Base-by-base conservation (phyloP, 1,140 invertebrate genomes). In the Brachionus angularis region DNA sequence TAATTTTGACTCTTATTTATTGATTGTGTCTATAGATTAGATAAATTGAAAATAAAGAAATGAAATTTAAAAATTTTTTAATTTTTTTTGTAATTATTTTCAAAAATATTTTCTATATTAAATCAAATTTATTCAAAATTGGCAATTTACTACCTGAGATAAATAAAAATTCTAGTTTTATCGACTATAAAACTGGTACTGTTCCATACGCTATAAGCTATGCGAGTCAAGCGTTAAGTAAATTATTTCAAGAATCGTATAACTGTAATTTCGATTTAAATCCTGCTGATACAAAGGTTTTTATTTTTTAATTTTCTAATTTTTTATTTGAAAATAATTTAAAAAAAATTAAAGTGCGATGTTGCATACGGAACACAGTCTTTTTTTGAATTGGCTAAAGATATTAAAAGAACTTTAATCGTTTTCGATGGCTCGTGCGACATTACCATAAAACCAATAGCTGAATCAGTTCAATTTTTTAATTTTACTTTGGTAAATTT, bases 391-490 rank as follows among this genome's bases (percentile, higher is more conserved):
- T 31, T 67, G 21, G 21, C 36, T 3, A 67, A 67, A 67, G 62
- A 67, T 31, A 25, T 50, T 21, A 67, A 50, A 36, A 21, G 62
- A 27, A 67, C 62, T 47, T 16, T 67, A 16, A 21, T 67, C 5
- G 62, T 67, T 10, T 67, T 67, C 18, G 36, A 33, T 33, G 62
- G 62, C 12, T 67, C 62, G 3, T 67, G 62, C 47, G 62, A 67
- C 5, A 34, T 42, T 21, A 67, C 62, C 0, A 67, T 67, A 12
- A 67, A 67, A 25, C 62, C 62, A 8, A 67, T 67, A 27, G 62
- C 62, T 4, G 62, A 67, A 50, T 67, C 62, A 31, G 62, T 67
- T 31, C 42, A 67, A 67, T 67, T 67, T 23, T 67, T 67, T 23
- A 67, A 67, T 67, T n/a, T 67, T 8, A 67, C 62, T 23, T 18